Evolutionary conservation across 2,888 invertebrate genomes (phyloP).

Genomic region (Amblyjoppa proteus): DNA sequence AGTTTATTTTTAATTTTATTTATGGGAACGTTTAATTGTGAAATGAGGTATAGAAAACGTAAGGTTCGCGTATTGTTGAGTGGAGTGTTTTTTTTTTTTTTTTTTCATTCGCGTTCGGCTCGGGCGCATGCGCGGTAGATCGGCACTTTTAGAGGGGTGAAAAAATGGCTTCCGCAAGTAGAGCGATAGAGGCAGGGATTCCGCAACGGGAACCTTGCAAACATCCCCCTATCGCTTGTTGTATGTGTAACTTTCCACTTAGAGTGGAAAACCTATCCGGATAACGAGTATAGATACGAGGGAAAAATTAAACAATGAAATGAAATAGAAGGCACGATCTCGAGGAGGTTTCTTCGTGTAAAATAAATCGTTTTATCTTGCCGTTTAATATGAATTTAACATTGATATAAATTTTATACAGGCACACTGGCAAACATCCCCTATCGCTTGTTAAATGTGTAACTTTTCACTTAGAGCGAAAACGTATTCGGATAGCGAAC

Average conservation of each 20-base stretch:
- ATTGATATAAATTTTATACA: background rate
- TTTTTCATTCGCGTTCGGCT: too few relatives aligned
- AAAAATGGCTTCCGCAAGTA: too few relatives aligned
- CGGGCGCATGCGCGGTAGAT: too few relatives aligned
- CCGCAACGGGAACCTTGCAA: conserved; percentile 31
- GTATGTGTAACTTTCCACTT: conserved; percentile 62
- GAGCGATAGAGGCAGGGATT: too few relatives aligned
- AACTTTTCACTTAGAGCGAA: conserved; percentile 62
- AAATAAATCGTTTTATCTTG: conserved; percentile 2
- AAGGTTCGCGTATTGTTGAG: too few relatives aligned
- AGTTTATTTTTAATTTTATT: background rate
- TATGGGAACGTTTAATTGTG: too few relatives aligned
- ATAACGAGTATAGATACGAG: conserved; percentile 33
- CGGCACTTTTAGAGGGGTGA: too few relatives aligned
- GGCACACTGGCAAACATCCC: conserved; percentile 36
- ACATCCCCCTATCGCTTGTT: conserved; percentile 37
- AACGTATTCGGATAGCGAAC: conserved; percentile 27
- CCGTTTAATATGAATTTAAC: background rate
- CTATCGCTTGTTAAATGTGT: conserved; percentile 48
- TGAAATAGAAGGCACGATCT: conserved; percentile 7
- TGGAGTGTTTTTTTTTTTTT: too few relatives aligned
- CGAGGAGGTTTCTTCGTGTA: conserved; percentile 15
- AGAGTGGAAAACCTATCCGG: conserved; percentile 41
- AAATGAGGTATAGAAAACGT: too few relatives aligned
- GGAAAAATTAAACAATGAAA: background rate